Conservation (phyloP, 1,140 invertebrate species). For the Formica exsecta region DNA sequence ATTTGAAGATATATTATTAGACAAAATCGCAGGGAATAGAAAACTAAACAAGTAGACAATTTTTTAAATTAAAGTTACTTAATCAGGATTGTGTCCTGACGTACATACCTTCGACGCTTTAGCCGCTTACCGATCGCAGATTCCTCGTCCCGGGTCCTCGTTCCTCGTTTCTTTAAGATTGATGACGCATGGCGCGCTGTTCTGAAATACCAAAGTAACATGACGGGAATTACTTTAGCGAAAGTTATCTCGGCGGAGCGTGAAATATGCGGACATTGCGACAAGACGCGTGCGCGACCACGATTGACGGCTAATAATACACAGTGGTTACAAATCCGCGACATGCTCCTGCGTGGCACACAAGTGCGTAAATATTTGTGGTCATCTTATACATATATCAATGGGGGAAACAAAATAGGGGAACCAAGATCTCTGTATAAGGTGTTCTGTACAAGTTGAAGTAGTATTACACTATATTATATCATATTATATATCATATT, state of each 20-base stretch:
- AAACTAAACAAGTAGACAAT: neutral
- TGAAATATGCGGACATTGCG: constrained; percentile 39
- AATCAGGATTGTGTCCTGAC: neutral
- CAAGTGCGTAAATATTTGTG: constrained; percentile 26
- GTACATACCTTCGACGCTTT: constrained; percentile 46
- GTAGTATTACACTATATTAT: no score
- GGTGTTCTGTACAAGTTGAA: no score
- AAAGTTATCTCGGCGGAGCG: constrained; percentile 51
- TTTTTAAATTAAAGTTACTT: neutral
- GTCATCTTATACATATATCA: neutral
- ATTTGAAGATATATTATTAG: neutral
- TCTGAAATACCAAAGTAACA: constrained; percentile 55
- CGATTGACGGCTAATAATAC: constrained; percentile 17
- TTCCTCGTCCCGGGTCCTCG: constrained; percentile 24
- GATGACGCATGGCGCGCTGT: constrained; percentile 52
- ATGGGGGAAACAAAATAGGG: neutral
- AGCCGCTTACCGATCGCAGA: constrained; percentile 37
- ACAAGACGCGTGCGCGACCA: neutral
- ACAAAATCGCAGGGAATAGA: neutral
- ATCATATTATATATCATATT: no score
- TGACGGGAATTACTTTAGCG: constrained; percentile 32
- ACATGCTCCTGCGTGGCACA: neutral
- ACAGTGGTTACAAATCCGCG: constrained; percentile 10
- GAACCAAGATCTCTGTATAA: neutral
- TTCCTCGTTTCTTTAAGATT: constrained; percentile 16